Evolutionary conservation across 30 jellyfish, hydroid and myxozoan species (phyloP), one percentile per base, ranked within the genome.

Genomic region (Aurelia aurita): DNA sequence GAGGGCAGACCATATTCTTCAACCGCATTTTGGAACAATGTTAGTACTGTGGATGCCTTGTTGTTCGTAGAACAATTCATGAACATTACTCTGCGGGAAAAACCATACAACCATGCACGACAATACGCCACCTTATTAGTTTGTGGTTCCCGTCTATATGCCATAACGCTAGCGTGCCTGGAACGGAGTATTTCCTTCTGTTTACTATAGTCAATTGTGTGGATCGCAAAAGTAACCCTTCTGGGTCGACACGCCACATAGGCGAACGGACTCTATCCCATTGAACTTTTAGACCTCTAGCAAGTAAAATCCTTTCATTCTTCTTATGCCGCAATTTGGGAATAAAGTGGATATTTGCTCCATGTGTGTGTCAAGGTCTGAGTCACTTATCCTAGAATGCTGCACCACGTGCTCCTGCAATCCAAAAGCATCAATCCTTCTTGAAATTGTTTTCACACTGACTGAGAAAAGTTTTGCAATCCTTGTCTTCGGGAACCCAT

Each of bases 171-270:
- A 71, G 29, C n/a, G 83, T 45, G 18, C 68, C 83, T 14, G 94
- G 94, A 27, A 84, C 82, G 35, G 71, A 54, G 67, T 71, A 82
- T 47, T 28, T 55, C 45, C 92, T 67, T 16, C 86, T 25, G 53
- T 39, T 12, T 8, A 67, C 53, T 25, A n/a, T 25, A 49, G 34
- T 78, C 60, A 61, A 51, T 23, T 87, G 96, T 14, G 79, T 46
- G 26, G 85, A 14, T 25, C 96, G 54, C 45, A 69, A 74, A 31
- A 79, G 69, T 13, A 87, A 28, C 10, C 96, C 86, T 21, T 23
- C 65, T 22, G 96, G 96, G 54, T 87, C 96, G 10, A 87, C 90
- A 22, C 84, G 74, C 87, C 88, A 65, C 76, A 77, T 64, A 64
- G 88, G 28, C 46, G 46, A 21, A 12, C 91, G 64, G 47, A 70